Conservation (phyloP, 2,113 vertebrate genomes). For the Entelurus aequoreus region DNA sequence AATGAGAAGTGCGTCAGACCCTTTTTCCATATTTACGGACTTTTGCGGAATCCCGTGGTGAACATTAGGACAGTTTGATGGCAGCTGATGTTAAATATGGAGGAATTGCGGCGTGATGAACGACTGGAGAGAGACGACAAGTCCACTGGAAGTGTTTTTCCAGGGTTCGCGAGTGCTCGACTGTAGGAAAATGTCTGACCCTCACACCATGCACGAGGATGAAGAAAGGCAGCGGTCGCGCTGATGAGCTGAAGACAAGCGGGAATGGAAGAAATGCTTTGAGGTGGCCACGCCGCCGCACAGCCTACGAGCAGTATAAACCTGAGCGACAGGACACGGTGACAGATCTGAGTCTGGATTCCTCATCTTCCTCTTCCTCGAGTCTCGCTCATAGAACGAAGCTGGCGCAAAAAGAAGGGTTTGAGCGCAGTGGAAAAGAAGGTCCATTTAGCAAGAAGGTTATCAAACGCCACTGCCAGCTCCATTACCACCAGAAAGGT, state of each 20-base stretch:
- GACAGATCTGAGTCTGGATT: constrained; percentile 50
- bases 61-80: constrained; percentile 21
- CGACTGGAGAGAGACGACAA: constrained; percentile 14
- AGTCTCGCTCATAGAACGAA: constrained; percentile 5
- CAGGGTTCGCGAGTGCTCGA: constrained; percentile 20
- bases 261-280: constrained; percentile 53
- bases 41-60: constrained; percentile 15
- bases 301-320: constrained; percentile 17
- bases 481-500: constrained; percentile 16
- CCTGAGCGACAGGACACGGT: constrained; percentile 20
- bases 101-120: constrained; percentile 10
- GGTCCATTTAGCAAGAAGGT: constrained; percentile 49
- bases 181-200: constrained; percentile 39
- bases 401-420: constrained; percentile 41
- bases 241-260: constrained; percentile 48
- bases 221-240: constrained; percentile 40
- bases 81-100: constrained; percentile 17
- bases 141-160: constrained; percentile 45
- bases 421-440: constrained; percentile 44
- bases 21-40: constrained; percentile 13
- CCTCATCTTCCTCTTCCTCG: constrained; percentile 44
- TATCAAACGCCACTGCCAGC: constrained; percentile 33
- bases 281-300: constrained; percentile 46
- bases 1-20: constrained; percentile 10
- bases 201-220: constrained; percentile 34